phyloP scores from a whole-genome alignment of 1,140 invertebrate genomes.

The Conus ventricosus region DNA sequence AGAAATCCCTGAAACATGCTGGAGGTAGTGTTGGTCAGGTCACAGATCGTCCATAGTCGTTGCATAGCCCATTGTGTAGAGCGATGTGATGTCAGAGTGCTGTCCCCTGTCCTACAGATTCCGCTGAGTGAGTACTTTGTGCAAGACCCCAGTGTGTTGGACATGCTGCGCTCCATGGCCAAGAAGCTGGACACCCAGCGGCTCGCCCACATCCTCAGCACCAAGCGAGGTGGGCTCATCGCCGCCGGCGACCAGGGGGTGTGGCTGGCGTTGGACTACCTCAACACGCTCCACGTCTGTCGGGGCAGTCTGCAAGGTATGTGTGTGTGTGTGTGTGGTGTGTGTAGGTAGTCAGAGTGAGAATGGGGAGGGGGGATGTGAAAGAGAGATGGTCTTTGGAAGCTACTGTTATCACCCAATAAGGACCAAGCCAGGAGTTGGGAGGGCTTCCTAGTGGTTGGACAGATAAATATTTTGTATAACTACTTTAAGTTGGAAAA shows the following conservation, averaged over 20 bases:
- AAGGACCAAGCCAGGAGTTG: too few relatives aligned
- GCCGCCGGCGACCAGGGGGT: slow-evolving; percentile 54
- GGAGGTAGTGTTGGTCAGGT: too few relatives aligned
- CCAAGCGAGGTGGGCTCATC: slow-evolving; percentile 63
- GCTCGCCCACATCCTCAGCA: slow-evolving; percentile 55
- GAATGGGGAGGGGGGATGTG: neutral
- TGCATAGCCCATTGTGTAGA: too few relatives aligned
- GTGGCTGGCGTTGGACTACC: slow-evolving; percentile 66
- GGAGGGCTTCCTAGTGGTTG: too few relatives aligned
- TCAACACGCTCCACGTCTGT: slow-evolving; percentile 65
- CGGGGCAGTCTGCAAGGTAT: slow-evolving; percentile 66
- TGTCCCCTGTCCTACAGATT: slow-evolving; percentile 56
- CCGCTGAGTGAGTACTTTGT: slow-evolving; percentile 74
- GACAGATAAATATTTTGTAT: too few relatives aligned
- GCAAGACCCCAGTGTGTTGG: slow-evolving; percentile 67
- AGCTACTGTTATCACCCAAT: too few relatives aligned
- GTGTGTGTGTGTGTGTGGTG: slow-evolving; percentile 8
- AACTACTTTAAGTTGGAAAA: too few relatives aligned
- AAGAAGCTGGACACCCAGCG: slow-evolving; percentile 67
- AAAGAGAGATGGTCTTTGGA: too few relatives aligned
- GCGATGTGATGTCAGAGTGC: too few relatives aligned
- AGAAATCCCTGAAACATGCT: too few relatives aligned
- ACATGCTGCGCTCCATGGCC: slow-evolving; percentile 63
- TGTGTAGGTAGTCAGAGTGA: neutral
- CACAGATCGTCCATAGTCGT: too few relatives aligned